A percentile compares a stretch with the other conserved stretches of the same genome.
phyloP scores from a whole-genome alignment of 2,888 invertebrate species.

The Trichacis sp. region DNA sequence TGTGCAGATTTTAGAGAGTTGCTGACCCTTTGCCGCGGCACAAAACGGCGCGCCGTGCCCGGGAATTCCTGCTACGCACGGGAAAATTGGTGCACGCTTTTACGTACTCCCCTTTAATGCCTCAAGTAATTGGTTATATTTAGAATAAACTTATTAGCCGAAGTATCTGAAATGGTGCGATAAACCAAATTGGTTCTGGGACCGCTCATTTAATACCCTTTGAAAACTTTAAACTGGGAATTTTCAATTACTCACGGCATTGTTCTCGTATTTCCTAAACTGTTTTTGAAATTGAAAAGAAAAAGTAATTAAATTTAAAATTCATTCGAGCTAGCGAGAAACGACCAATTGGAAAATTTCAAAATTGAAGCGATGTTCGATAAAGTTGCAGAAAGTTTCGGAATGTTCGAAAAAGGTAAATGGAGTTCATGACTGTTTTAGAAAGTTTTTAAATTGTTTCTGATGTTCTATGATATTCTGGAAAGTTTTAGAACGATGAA shows the following conservation, averaged over 20 bases:
- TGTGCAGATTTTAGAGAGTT: not conserved
- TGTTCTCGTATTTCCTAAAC: not conserved
- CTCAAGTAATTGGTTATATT: slow-evolving; percentile 8
- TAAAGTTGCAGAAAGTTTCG: too few species aligned
- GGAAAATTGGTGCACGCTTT: slow-evolving; percentile 6
- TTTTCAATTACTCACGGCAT: not conserved
- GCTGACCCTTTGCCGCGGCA: slow-evolving; percentile 8
- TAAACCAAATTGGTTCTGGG: slow-evolving; percentile 1
- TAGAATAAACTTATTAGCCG: slow-evolving; percentile 9
- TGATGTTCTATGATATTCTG: too few species aligned
- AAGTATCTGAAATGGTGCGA: slow-evolving; percentile 6
- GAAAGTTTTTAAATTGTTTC: too few species aligned
- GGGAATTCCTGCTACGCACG: not conserved
- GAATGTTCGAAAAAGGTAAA: too few species aligned
- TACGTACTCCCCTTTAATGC: slow-evolving; percentile 1
- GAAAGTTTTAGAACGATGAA: too few species aligned
- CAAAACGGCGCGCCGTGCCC: not conserved
- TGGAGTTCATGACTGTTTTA: too few species aligned
- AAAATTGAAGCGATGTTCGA: too few species aligned
- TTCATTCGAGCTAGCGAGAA: too few species aligned
- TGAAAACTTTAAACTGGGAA: not conserved
- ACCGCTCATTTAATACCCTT: not conserved
- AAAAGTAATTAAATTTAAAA: too few species aligned
- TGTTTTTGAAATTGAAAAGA: too few species aligned
- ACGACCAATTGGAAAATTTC: too few species aligned